Conservation (phyloP, 2,113 vertebrate genomes). For the Acanthisitta chloris region DNA sequence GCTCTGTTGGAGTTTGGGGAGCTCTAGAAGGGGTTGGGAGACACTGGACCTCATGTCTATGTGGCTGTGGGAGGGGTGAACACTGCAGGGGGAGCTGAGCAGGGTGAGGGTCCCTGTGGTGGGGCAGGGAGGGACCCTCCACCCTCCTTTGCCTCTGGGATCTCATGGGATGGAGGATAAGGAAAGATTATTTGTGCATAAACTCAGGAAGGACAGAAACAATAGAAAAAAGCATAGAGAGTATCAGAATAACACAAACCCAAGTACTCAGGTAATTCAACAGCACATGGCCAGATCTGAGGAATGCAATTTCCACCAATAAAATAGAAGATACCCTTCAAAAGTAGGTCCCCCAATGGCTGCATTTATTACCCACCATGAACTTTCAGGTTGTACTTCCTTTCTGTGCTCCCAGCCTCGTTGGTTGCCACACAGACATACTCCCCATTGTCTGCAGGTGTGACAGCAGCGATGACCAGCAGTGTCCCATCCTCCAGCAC, state of each 20-base stretch:
- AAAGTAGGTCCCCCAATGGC: not conserved
- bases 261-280: not conserved
- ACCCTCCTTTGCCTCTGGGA: no score
- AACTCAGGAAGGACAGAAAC: not conserved
- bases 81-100: no score
- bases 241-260: not conserved
- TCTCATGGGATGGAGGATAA: no score
- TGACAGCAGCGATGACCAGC: constrained; percentile 85
- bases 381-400: constrained; percentile 91
- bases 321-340: not conserved
- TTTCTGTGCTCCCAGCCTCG: constrained; percentile 91
- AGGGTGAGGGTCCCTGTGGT: no score
- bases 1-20: no score
- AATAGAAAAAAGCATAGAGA: not conserved
- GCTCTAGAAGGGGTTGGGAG: no score
- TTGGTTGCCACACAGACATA: constrained; percentile 90
- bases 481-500: constrained; percentile 84
- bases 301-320: not conserved
- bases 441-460: constrained; percentile 85
- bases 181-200: not conserved
- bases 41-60: no score
- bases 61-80: no score
- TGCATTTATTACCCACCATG: constrained; percentile 76
- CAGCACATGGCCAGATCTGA: not conserved
- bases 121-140: no score